Evolutionary conservation across 2,797 vertebrate species (phyloP).

Genomic region (Phoeniculus purpureus): DNA sequence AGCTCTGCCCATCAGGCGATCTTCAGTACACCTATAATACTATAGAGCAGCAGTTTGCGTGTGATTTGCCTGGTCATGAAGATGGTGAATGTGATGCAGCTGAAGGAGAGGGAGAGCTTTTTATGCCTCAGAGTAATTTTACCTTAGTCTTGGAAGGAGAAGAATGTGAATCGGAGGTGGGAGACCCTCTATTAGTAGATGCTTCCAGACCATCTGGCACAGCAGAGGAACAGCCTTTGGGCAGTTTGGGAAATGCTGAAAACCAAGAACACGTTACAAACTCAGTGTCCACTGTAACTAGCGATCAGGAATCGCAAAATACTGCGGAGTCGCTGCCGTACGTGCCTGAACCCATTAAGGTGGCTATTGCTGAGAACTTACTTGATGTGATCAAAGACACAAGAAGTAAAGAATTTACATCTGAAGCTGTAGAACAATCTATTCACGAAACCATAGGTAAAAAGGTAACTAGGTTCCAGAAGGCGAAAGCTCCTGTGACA

Average conservation of each 20-base stretch:
- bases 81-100: slow-evolving; percentile 69
- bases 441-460: slow-evolving; percentile 64
- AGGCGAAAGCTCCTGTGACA: slow-evolving; percentile 18
- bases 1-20: slow-evolving; percentile 80
- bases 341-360: slow-evolving; percentile 80
- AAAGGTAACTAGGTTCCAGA: slow-evolving; percentile 50
- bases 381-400: slow-evolving; percentile 80
- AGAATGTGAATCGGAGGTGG: slow-evolving; percentile 76
- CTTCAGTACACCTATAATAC: slow-evolving; percentile 79
- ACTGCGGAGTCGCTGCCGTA: slow-evolving; percentile 70
- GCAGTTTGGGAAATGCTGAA: not conserved
- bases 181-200: slow-evolving; percentile 14
- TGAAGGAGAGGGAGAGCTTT: slow-evolving; percentile 77
- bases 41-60: slow-evolving; percentile 75
- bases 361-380: slow-evolving; percentile 78
- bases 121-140: slow-evolving; percentile 80
- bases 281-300: slow-evolving; percentile 54
- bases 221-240: slow-evolving; percentile 25
- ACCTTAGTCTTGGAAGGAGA: slow-evolving; percentile 90
- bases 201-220: not conserved
- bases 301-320: slow-evolving; percentile 69
- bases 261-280: slow-evolving; percentile 23
- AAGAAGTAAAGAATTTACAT: slow-evolving; percentile 76
- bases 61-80: slow-evolving; percentile 72
- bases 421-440: slow-evolving; percentile 66